Evolutionary conservation across 2,888 invertebrate species (phyloP), one percentile per base, ranked within the genome.

Genomic region (Heliconius charithonia): DNA sequence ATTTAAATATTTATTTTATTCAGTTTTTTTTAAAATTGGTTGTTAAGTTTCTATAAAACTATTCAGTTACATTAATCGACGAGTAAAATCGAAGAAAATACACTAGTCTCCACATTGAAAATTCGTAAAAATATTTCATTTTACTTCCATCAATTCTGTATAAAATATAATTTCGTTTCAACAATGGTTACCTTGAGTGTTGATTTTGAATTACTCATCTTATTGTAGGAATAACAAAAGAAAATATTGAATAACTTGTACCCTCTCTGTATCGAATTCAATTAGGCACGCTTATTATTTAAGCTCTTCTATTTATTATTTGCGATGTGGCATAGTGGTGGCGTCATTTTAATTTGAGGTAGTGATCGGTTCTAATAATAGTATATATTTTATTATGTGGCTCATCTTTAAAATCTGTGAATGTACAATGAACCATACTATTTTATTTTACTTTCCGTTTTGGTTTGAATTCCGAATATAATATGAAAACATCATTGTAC

Each of bases 111-210:
- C 13, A 25, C 25, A 7, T 45, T 3, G 9, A 69, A 45, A 69
- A 45, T 45, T 7, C 19, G n/a, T 41, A 25, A 69, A 66, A 41
- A 32, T 12, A 67, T 67, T 41, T 41, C 16, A 69, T 45, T 67
- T 45, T 25, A 69, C n/a, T 69, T 69, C 16, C 41, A 67, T 67
- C 16, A 69, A 19, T 45, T 69, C 69, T 45, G 45, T 25, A 69
- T 45, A 69, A 45, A 69, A 69, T 41, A 69, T 45, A 69, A 69
- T 41, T 51, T 69, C 7, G 10, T 69, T 69, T 3, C 19, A 69
- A 69, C 69, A 69, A 45, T 25, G 67, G 37, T 41, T 67, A 69
- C 41, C 69, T 69, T 69, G 69, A 69, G 69, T 69, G 69, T 69
- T 69, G 41, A 41, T 41, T 69, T 69, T 69, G 41, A 69, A 69